phyloP scores from a whole-genome alignment of 2,113 vertebrate genomes.

The Isurus oxyrinchus region DNA sequence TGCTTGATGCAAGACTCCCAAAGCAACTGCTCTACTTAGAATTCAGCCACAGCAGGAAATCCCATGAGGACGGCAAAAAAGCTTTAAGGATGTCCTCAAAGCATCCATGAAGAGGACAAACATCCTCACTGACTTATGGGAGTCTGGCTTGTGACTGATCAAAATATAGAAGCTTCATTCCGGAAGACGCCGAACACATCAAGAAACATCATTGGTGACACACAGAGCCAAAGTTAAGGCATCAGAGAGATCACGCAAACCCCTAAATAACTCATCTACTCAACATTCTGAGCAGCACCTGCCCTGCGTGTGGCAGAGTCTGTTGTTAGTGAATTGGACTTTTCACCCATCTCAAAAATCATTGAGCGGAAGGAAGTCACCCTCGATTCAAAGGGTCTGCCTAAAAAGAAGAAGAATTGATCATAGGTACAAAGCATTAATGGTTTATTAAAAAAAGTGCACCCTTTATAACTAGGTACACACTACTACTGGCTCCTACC shows the following conservation, averaged over 20 bases:
- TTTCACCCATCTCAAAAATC: background rate
- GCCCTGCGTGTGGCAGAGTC: background rate
- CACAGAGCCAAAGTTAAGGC: background rate
- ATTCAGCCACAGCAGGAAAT: too few species aligned
- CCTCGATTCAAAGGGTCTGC: background rate
- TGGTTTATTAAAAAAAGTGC: background rate
- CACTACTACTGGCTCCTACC: background rate
- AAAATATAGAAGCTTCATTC: too few species aligned
- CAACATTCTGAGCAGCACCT: background rate
- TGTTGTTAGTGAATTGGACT: background rate
- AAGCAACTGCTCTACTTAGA: too few species aligned
- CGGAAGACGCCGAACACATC: background rate
- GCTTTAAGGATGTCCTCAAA: too few species aligned
- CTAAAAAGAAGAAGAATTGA: background rate
- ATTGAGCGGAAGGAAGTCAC: background rate
- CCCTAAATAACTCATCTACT: background rate
- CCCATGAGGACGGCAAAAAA: too few species aligned
- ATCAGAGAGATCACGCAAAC: background rate
- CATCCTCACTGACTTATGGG: too few species aligned
- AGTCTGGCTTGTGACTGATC: too few species aligned
- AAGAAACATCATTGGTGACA: background rate
- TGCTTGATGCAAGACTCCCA: too few species aligned
- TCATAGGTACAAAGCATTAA: background rate
- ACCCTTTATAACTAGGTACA: background rate
- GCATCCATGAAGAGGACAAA: too few species aligned